These are phyloP conservation scores for Hormaphis cornu DNA, from an alignment of 1,140 invertebrate genomes.

Conservation along the genomic window DNA sequence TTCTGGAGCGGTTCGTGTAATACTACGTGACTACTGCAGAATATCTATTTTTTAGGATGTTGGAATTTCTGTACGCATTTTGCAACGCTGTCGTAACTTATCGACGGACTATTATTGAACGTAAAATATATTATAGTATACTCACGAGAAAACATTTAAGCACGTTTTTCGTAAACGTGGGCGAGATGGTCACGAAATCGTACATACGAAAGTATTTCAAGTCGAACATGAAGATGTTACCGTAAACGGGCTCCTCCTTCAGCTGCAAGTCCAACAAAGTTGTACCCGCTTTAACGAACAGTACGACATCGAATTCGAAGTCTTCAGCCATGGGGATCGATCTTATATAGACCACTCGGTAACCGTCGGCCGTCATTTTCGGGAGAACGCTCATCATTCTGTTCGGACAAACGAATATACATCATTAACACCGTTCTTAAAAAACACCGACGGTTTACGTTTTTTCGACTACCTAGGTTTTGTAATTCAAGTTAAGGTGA, in stretches of 20 bases:
- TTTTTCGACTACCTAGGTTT: no score
- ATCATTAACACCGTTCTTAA: not conserved
- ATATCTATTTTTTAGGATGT: no score
- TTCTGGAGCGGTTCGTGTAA: no score
- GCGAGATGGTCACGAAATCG: constrained; percentile 1
- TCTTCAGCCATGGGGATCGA: not conserved
- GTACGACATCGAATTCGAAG: not conserved
- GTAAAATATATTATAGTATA: not conserved
- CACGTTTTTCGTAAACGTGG: not conserved
- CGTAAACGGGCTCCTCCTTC: not conserved
- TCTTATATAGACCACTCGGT: not conserved
- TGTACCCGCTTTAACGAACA: not conserved
- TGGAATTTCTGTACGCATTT: no score
- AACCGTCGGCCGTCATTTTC: not conserved
- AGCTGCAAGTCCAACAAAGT: not conserved
- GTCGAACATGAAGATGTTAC: not conserved
- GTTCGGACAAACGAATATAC: no score
- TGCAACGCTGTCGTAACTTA: no score
- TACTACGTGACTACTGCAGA: no score
- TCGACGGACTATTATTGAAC: not conserved
- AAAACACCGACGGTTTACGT: no score
- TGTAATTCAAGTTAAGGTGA: no score
- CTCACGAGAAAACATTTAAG: not conserved
- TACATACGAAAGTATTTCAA: not conserved
- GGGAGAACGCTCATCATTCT: not conserved